Evolutionary conservation across 2,113 vertebrate genomes (phyloP), one percentile per base, ranked within the genome.

Genomic region (Prolemur simus): DNA sequence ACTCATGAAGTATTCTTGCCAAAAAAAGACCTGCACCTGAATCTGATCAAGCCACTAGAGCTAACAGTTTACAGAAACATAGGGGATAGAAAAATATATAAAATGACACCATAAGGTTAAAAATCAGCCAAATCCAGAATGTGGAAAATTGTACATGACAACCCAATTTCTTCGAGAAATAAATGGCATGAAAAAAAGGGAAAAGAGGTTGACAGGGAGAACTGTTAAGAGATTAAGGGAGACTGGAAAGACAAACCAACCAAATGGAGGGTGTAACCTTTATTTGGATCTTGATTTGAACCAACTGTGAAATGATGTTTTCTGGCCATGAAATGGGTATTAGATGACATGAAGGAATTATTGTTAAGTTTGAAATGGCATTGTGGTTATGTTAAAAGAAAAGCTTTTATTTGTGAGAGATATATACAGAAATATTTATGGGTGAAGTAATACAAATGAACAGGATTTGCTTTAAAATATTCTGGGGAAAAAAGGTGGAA

Each of bases 211-310:
- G 52, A 54, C 11, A 58, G 49, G 17, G 58, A 34, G 56, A 85
- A 89, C 34, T 71, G 20, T 82, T 92, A 66, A 78, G 76, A 93
- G 89, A 95, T 73, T 54, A 93, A 89, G 10, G 92, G 14, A 78
- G 49, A 91, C 27, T 90, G 29, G 68, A 83, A 60, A 78, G 5
- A 52, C 21, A 78, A 12, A 71, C 9, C 9, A 77, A 91, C 32
- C 64, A 92, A 78, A 78, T 80, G 18, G 7, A 95, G 42, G 3
- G 2, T 32, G 29, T 87, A 69, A 82, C 21, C 9, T 23, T 71
- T 60, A 87, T 37, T 8, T 83, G 25, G n/a, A 89, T n/a, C 34
- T 78, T 54, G 13, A 81, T 73, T 73, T 69, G 18, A 96, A 82
- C 14, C 32, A 96, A 47, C 9, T 9, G 15, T 56, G 34, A 69